Base-by-base conservation (phyloP, 2,888 invertebrate genomes). In the Venusia cambrica region DNA sequence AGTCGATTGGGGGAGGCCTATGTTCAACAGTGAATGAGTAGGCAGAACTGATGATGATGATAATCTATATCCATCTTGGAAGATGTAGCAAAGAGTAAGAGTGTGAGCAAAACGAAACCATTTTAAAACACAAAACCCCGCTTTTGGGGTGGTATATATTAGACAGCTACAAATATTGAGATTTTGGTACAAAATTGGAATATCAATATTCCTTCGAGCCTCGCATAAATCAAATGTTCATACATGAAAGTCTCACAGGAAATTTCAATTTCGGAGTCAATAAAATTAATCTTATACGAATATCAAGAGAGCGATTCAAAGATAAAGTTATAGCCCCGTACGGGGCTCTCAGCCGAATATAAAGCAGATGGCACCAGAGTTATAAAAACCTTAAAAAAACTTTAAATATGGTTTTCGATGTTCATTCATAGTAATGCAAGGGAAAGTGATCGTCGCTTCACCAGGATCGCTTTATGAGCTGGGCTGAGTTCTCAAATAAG, bases 391-490 rank as follows among this genome's bases (percentile, higher is more conserved):
- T 11, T 48, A 33, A 41, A 57, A 69, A 72, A 74, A 57, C 54
- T 63, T 51, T 53, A 68, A 69, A 72, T 72, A 74, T 68, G 69
- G 70, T 73, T 71, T 72, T 55, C 54, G 57, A 69, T 62, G 71
- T 65, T 61, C 68, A 57, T 50, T 54, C 76, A 73, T 77, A n/a
- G n/a, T n/a, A 77, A 75, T 73, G 68, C 65, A 73, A 60, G 54
- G 61, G 60, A 70, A 73, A 75, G 71, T 73, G 73, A 70, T 62
- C 63, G 69, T 59, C 69, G 71, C 73, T 62, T 66, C 77, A 70
- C 73, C 73, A 65, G 64, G 72, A 76, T 77, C 67, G 71, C 58
- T 79, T 79, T 78, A 79, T 62, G 66, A 65, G 37, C 42, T 54
- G 61, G 61, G 54, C 40, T 57, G 60, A 63, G 58, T 63, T 63